phyloP scores from a whole-genome alignment of 2,888 invertebrate genomes.

The Lycaena phlaeas region DNA sequence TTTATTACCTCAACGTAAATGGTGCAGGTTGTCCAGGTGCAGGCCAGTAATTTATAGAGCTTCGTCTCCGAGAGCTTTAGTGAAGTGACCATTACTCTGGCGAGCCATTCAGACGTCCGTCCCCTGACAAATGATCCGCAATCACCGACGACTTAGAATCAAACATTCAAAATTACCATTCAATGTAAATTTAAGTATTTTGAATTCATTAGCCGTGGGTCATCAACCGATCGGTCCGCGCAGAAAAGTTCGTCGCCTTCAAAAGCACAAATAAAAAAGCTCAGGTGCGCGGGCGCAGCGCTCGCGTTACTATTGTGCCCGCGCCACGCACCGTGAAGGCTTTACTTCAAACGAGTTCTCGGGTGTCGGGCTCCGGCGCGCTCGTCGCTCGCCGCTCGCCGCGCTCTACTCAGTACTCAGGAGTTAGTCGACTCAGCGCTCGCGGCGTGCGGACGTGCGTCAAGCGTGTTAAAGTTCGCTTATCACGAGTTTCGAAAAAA shows the following conservation, averaged over 20 bases:
- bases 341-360: slow-evolving; percentile 17
- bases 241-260: slow-evolving; percentile 53
- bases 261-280: slow-evolving; percentile 39
- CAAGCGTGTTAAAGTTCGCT: background rate
- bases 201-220: slow-evolving; percentile 34
- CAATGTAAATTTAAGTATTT: slow-evolving; percentile 23
- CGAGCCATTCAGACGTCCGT: slow-evolving; percentile 1
- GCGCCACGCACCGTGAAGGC: background rate
- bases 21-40: no score
- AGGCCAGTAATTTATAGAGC: no score
- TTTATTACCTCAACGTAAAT: no score
- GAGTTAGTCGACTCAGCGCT: no score
- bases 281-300: slow-evolving; percentile 60
- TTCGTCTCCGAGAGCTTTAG: no score
- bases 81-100: no score
- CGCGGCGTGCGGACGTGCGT: background rate
- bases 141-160: background rate
- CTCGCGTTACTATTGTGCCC: slow-evolving; percentile 4
- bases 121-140: slow-evolving; percentile 4
- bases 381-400: slow-evolving; percentile 2
- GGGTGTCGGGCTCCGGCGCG: slow-evolving; percentile 10
- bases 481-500: slow-evolving; percentile 12
- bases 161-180: slow-evolving; percentile 13
- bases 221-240: slow-evolving; percentile 52
- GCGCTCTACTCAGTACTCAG: slow-evolving; percentile 13